Base-by-base conservation (phyloP, 1,140 invertebrate species). In the Penaeus japonicus region DNA sequence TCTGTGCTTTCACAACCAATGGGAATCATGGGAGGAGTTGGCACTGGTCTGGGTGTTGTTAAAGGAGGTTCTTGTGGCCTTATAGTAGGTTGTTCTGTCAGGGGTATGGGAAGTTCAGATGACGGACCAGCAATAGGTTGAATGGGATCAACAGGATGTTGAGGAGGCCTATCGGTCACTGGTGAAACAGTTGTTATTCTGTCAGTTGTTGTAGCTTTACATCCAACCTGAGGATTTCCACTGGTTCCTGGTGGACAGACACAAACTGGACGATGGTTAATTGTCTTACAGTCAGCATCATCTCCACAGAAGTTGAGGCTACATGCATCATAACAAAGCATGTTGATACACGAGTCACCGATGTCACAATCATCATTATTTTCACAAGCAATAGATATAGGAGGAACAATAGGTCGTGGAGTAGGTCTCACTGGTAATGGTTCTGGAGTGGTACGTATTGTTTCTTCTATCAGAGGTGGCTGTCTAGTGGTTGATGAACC, bases 141-240 rank as follows among this genome's bases (percentile, higher is more conserved):
- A 47, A 47, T 47, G 15, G 47, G 47, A 47, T 12, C 47, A 12
- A 7, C 47, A 47, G 4, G 0, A 12, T 4, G 47, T 12, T 47
- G 47, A 47, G 47, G 4, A 12, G 47, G 47, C 5, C 47, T 47
- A 47, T 47, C 47, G 15, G 47, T 47, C 47, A 47, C 10, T 47
- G 47, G 47, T 12, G 47, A 47, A 15, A 12, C 10, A 47, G 47
- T 47, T 47, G 47, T 47, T 12, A 47, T 15, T 47, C 47, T n/a
- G 5, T 30, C 57, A 35, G 84, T 85, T 47, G 70, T 53, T n/a
- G 62, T 18, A 24, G 59, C 39, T 85, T 73, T 53, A 92, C 97
- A 98, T 27, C 94, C 93, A 10, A 95, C 94, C 89, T 97, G 96
- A 0, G 97, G 96, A 93, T 97, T 96, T 80, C 97, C 97, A 92